Evolutionary conservation across 2,797 vertebrate genomes (phyloP).

Genomic region (Thripadectes ignobilis): DNA sequence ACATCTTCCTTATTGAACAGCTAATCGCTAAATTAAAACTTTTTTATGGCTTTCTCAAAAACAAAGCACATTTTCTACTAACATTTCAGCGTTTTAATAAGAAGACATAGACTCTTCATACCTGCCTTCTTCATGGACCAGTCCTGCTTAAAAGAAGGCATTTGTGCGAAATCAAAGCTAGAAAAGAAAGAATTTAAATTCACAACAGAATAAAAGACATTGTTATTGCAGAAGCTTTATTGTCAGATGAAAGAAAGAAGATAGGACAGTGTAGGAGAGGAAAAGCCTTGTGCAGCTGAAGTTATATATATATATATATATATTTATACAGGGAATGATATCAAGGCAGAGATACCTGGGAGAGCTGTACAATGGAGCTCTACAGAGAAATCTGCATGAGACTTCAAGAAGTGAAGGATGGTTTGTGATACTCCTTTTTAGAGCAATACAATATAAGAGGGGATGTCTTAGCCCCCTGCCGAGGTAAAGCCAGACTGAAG

Average conservation of each 20-base stretch:
- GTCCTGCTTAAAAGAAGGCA: not conserved
- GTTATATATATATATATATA: not conserved
- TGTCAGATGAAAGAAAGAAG: slow-evolving; percentile 30
- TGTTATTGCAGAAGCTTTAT: not conserved
- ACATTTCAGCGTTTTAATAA: not conserved
- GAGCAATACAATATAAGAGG: not conserved
- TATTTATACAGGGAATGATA: not conserved
- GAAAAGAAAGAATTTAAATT: slow-evolving; percentile 12
- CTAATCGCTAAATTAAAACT: slow-evolving; percentile 19
- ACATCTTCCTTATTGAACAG: not conserved
- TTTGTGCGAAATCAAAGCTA: slow-evolving; percentile 19
- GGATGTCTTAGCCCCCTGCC: not conserved
- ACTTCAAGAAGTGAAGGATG: not conserved
- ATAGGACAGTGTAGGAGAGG: not conserved
- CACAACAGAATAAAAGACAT: slow-evolving; percentile 5
- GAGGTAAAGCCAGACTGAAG: not conserved
- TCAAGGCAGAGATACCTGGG: not conserved
- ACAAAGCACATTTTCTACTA: not conserved
- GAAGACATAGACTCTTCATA: not conserved
- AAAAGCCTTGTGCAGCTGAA: not conserved
- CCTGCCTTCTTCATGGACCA: not conserved
- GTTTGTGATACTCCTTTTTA: not conserved
- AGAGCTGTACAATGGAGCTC: not conserved
- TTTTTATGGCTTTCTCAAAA: slow-evolving; percentile 12
- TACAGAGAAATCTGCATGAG: not conserved